Base-by-base conservation (phyloP, 2,113 vertebrate species). In the Sturnira hondurensis region DNA sequence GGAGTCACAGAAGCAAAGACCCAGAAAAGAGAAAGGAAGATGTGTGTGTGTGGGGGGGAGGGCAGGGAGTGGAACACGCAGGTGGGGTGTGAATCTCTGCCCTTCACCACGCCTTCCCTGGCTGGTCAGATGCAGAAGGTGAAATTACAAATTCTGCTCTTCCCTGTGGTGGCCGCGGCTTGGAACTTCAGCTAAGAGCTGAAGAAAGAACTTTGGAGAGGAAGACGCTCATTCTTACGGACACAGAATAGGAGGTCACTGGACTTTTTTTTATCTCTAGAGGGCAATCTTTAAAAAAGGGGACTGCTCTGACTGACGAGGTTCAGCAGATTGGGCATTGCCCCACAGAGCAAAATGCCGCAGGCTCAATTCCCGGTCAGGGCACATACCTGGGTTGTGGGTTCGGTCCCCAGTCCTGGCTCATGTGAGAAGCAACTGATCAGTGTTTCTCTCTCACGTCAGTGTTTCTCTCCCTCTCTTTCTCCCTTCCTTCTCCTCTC, bases 31-130 rank as follows among this genome's bases (percentile, higher is more conserved):
- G 71, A 28, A 5, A 0, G 5, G 0, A 45, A 54, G 65, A 28
- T 8, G 10, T 11, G 17, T 4, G 43, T 43, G 71, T 45, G 8
- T 15, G 38, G 26, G 70, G 41, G 70, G 41, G 67, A 17, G 43
- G 24, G 4, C 2, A 0, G 11, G 20, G 3, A 15, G 17, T 2
- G 41, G 6, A 13, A 0, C 3, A 0, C 6, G 36, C 33, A 45
- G 11, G 2, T 0, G 3, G 14, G 1, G 1, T 3, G 2, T 0
- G 28, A 33, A 19, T 7, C 58, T 15, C 58, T 1, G 4, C 24
- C 43, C 33, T 45, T 61, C 15, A 11, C 50, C 8, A 5, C 26
- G 11, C 15, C 28, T 52, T 5, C 24, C 24, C 19, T 31, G 2
- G 31, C 20, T 11, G 0, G 63, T 67, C 36, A 1, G 36, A 19